These are phyloP conservation scores for Chromobotia macracanthus DNA, from an alignment of 2,797 vertebrate species.

Conservation along the genomic window DNA sequence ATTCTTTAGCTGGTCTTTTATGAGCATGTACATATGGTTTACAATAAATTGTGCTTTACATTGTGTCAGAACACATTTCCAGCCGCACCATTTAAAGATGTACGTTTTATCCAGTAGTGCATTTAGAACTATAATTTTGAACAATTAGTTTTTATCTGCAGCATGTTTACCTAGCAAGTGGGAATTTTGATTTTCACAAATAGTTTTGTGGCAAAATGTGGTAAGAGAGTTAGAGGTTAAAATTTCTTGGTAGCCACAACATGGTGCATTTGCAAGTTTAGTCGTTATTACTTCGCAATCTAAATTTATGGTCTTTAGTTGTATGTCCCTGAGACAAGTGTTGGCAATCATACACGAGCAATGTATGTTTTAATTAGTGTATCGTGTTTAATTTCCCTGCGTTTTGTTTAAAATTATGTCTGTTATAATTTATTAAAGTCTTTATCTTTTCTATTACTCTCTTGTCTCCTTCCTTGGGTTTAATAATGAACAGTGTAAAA, in stretches of 20 bases:
- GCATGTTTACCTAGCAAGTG: background rate
- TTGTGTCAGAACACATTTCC: conserved; percentile 38
- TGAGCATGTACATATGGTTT: background rate
- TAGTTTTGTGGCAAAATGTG: background rate
- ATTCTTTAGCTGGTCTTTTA: background rate
- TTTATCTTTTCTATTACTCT: background rate
- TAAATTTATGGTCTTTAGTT: too few species aligned
- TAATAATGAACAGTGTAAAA: background rate
- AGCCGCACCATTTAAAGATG: conserved; percentile 84
- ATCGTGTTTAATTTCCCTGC: background rate
- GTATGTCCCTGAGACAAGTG: too few species aligned
- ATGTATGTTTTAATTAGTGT: background rate
- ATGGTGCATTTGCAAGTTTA: conserved; percentile 16
- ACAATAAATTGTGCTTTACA: background rate
- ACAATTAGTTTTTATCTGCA: background rate
- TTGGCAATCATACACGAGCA: background rate
- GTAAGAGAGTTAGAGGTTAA: background rate
- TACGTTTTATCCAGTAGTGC: conserved; percentile 64
- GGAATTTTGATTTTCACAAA: background rate
- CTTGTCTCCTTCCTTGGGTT: background rate
- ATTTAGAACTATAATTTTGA: background rate
- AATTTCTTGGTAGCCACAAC: conserved; percentile 13
- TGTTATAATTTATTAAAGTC: conserved; percentile 25
- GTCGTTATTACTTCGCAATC: background rate
- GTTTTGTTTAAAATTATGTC: background rate